Evolutionary conservation across 2,797 vertebrate genomes (phyloP), one percentile per base, ranked within the genome.

Genomic region (Pangasius sanitwongsei): DNA sequence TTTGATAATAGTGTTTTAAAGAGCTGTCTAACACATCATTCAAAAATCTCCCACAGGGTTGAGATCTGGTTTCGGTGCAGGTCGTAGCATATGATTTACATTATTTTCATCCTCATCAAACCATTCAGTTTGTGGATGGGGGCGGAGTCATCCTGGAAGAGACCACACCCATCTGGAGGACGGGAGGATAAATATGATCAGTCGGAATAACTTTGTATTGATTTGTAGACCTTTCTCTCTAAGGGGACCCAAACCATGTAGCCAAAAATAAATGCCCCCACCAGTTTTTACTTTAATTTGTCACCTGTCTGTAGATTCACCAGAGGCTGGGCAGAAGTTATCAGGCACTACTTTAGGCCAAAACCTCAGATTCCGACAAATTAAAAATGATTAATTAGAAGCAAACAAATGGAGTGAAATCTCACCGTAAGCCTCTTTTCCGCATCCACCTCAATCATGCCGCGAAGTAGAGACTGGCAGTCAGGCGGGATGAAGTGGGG

Each of bases 361-460:
- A 13, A 85, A 34, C 31, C 28, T 34, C 18, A 6, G 3, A 18
- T 44, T 59, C 53, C 5, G 61, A 82, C 9, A 41, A 41, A 23
- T 7, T 16, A 44, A 44, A 15, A 28, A 61, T 41, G 25, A 63
- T 53, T 13, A 25, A 4, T 13, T 34, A 48, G 2, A 41, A 63
- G 59, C 23, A 63, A 65, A 87, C 0, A 65, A 78, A 44, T 9
- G 13, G 57, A 72, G n/a, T 1, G 67, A 23, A 87, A 86, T 91
- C 95, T 91, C 94, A 98, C 98, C 91, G 97, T 97, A 91, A 98
- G 97, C 89, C 98, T 96, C 90, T 98, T 98, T 87, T 98, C 97
- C 0, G 98, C 97, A 93, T 98, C 97, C 94, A 98, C 97, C 93
- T 98, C 97, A 16, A 98, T 98, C 98, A 98, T 98, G 89, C 97